Percentiles rank a stretch among this genome's conserved stretches.
These are phyloP conservation scores for Pangasius larnaudii DNA, from an alignment of 2,797 vertebrate species.

Conservation along the genomic window DNA sequence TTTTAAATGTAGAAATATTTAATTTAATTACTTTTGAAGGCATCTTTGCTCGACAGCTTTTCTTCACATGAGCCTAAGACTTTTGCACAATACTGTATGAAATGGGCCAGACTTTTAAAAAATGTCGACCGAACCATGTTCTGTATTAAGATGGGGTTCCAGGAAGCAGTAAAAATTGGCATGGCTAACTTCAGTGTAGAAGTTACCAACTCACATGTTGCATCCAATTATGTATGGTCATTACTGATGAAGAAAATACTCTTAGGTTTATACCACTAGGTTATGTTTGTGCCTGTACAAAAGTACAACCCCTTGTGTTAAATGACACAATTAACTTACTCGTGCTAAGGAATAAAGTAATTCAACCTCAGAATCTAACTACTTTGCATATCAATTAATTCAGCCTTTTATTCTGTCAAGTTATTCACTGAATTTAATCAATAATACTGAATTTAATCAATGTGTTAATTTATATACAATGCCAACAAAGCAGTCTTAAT, in stretches of 20 bases:
- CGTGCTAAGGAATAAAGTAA: neutral
- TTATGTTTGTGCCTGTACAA: neutral
- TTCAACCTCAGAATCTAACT: neutral
- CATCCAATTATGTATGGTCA: neutral
- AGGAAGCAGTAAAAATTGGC: neutral
- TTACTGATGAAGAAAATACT: neutral
- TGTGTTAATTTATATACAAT: neutral
- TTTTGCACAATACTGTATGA: neutral
- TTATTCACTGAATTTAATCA: neutral
- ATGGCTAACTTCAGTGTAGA: neutral
- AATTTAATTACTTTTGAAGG: too few species aligned
- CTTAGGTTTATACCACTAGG: neutral
- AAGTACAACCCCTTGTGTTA: neutral
- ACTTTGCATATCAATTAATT: neutral
- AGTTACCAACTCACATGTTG: neutral
- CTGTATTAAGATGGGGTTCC: neutral
- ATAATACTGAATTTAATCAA: too few species aligned
- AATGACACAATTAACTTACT: neutral
- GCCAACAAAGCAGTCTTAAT: neutral
- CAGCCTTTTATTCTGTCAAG: neutral
- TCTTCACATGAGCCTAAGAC: too few species aligned
- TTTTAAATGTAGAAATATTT: too few species aligned
- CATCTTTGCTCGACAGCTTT: too few species aligned
- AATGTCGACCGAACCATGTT: neutral
- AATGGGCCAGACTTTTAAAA: neutral